These are phyloP conservation scores for Galagoides demidoff DNA, from an alignment of 2,797 vertebrate species.

Conservation along the genomic window DNA sequence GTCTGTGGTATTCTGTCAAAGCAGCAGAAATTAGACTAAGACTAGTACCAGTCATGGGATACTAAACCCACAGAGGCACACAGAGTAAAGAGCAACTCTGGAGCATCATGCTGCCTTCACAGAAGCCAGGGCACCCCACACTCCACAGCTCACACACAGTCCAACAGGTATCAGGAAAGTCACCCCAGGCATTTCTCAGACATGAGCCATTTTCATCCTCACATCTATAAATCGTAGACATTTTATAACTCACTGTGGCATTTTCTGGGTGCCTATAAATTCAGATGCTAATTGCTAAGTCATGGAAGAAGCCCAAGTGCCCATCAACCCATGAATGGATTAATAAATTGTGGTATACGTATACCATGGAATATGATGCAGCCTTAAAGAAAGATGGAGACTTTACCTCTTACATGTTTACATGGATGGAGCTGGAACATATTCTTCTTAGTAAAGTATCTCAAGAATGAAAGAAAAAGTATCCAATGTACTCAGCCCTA, in stretches of 20 bases:
- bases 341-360: too few species aligned
- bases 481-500: too few species aligned
- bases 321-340: too few species aligned
- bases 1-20: background rate
- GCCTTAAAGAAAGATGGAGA: too few species aligned
- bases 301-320: too few species aligned
- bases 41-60: background rate
- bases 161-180: background rate
- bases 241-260: background rate
- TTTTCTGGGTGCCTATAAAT: background rate
- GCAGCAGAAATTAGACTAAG: background rate
- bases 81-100: background rate
- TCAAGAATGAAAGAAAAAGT: too few species aligned
- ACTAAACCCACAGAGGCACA: background rate
- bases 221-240: background rate
- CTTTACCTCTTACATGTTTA: too few species aligned
- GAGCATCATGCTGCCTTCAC: background rate
- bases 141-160: fast-evolving
- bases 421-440: too few species aligned
- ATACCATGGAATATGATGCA: too few species aligned
- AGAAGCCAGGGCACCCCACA: background rate
- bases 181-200: background rate
- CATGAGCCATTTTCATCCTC: fast-evolving
- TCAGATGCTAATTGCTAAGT: background rate
- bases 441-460: too few species aligned